Evolutionary conservation across 2,797 vertebrate genomes (phyloP).

Genomic region (Smutsia temminckii): DNA sequence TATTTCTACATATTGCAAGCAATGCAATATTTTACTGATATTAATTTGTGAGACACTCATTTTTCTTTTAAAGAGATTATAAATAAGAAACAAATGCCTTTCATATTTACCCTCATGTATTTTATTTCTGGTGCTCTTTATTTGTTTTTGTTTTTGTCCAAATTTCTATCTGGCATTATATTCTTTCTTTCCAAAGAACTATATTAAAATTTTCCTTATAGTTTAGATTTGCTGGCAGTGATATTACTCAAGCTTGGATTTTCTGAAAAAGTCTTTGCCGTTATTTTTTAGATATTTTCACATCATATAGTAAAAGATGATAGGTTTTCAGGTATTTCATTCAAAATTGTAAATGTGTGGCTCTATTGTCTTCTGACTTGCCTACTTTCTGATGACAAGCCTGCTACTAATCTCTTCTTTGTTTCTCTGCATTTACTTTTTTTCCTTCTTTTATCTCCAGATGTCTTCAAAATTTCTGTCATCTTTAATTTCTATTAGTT

Average conservation of each 20-base stretch:
- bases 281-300: not conserved
- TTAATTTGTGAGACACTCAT: not conserved
- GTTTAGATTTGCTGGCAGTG: not conserved
- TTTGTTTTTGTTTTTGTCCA: not conserved
- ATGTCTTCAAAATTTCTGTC: not conserved
- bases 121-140: not conserved
- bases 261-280: not conserved
- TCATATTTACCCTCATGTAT: not conserved
- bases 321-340: not conserved
- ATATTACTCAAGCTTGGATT: not conserved
- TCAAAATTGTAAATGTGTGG: not conserved
- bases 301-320: not conserved
- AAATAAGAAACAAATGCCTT: not conserved
- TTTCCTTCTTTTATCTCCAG: not conserved
- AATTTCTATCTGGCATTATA: not conserved
- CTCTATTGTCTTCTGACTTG: not conserved
- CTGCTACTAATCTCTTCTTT: not conserved
- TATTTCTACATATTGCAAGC: not conserved
- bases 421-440: not conserved
- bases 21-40: not conserved
- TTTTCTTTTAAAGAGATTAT: not conserved
- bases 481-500: not conserved
- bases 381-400: not conserved
- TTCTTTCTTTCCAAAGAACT: not conserved
- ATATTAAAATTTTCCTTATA: not conserved